Evolutionary conservation across 92 coral and sea anemone genomes (phyloP).

Genomic region (Chrysogorgia sp.): DNA sequence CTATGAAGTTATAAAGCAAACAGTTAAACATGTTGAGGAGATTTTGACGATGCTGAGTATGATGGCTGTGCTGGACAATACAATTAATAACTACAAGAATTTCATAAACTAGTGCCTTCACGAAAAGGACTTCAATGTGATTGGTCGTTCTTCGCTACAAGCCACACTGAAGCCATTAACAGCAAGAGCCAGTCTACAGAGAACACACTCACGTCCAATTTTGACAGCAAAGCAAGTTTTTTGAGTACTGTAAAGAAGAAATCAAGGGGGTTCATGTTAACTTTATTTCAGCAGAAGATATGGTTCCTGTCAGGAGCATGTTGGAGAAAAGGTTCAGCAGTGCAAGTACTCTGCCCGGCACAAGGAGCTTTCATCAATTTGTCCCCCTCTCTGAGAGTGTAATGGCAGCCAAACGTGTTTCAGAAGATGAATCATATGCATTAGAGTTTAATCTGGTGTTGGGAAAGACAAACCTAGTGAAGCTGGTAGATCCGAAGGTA

Average conservation of each 20-base stretch:
- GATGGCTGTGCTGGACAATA: slow-evolving; percentile 31
- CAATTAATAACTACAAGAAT: slow-evolving; percentile 45
- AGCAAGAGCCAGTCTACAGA: slow-evolving; percentile 34
- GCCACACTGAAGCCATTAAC: slow-evolving; percentile 44
- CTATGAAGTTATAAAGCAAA: slow-evolving; percentile 11
- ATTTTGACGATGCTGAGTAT: not conserved
- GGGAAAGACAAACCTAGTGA: slow-evolving; percentile 32
- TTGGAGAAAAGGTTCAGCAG: slow-evolving; percentile 20
- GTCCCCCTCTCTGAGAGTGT: slow-evolving; percentile 44
- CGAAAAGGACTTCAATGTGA: slow-evolving; percentile 50
- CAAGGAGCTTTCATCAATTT: no score
- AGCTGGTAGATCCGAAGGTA: slow-evolving; percentile 22
- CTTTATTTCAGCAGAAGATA: not conserved
- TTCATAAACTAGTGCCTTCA: slow-evolving; percentile 54
- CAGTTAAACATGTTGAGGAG: not conserved
- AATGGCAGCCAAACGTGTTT: slow-evolving; percentile 38
- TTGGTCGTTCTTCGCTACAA: slow-evolving; percentile 59
- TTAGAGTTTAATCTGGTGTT: slow-evolving; percentile 47
- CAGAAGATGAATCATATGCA: slow-evolving; percentile 17
- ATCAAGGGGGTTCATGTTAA: not conserved
- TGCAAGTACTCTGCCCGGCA: slow-evolving; percentile 30
- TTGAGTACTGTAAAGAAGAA: slow-evolving; percentile 6
- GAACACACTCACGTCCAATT: slow-evolving; percentile 24
- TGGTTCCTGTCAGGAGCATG: slow-evolving; percentile 10
- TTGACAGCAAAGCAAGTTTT: slow-evolving; percentile 14